Base-by-base conservation (phyloP, 2,888 invertebrate species). In the Mactromeris polynyma region DNA sequence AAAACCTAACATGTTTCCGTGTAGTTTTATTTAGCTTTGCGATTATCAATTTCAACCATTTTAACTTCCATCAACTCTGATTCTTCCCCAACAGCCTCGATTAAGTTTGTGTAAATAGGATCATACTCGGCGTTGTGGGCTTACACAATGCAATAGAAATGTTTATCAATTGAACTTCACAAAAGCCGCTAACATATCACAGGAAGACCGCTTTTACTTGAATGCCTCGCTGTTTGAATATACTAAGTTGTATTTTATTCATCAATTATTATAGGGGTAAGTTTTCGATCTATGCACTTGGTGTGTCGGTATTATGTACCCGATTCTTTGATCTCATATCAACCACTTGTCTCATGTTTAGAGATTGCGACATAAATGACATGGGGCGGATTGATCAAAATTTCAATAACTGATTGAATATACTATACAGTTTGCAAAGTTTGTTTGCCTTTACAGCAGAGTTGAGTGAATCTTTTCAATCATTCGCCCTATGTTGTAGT, bases 301-400 rank as follows among this genome's bases (percentile, higher is more conserved):
- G 33, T 40, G 51, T 81, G 42, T 21, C 21, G 64, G 54, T 54
- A 69, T 84, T 88, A 51, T 88, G 69, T 80, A 84, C 38, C 40
- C 6, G 9, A 73, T 19, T 11, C 84, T 88, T 88, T 88, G 87
- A 88, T 88, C 51, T 88, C n/a, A 3, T n/a, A 51, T 54, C 46
- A 42, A 31, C 69, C 64, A 73, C 73, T 64, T 80, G 64, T 77
- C 21, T 3, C 26, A n/a, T 58, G 38, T 80, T 80, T 64, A 31
- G 42, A 69, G 40, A 51, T 78, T 36, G 33, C 46, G 73, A 73
- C 80, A 83, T 46, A 33, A 81, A 81, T 88, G 81, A 88, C 87
- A 88, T 40, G 46, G 73, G 83, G 87, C 84, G 87, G 80, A 69
- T 33, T 78, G 81, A 84, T 73, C 40, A 81, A 36, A 83, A 54